Conservation (phyloP, 2,797 vertebrate genomes). For the Craterocephalus amniculus region DNA sequence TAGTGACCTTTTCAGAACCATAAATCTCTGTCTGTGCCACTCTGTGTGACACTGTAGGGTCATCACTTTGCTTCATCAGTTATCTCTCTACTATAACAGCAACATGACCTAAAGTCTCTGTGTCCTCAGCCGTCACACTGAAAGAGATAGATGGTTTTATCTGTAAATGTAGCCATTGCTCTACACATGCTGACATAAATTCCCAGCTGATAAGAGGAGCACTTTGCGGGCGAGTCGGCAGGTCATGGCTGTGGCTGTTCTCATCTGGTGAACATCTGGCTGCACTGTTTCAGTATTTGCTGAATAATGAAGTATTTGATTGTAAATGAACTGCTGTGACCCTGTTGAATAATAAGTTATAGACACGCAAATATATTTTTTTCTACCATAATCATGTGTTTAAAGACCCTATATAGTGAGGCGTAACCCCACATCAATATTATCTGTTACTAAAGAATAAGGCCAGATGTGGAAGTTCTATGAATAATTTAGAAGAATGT, state of each 20-base stretch:
- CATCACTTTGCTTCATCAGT: slow-evolving; percentile 70
- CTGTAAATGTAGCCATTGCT: slow-evolving; percentile 69
- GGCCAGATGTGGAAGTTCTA: not conserved
- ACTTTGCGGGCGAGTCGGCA: slow-evolving; percentile 54
- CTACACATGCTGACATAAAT: slow-evolving; percentile 75
- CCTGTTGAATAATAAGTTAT: not conserved
- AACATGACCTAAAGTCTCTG: slow-evolving; percentile 65
- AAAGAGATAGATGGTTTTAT: slow-evolving; percentile 75
- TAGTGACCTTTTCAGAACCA: slow-evolving; percentile 69
- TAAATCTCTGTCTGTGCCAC: slow-evolving; percentile 70
- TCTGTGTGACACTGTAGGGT: slow-evolving; percentile 60
- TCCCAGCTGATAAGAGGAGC: slow-evolving; percentile 70
- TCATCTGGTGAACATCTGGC: slow-evolving; percentile 17
- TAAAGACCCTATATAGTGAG: not conserved
- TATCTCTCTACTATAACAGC: slow-evolving; percentile 67
- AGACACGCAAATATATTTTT: not conserved
- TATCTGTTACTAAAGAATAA: slow-evolving; percentile 6
- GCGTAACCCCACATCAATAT: not conserved
- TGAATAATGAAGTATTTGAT: slow-evolving; percentile 19
- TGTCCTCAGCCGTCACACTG: slow-evolving; percentile 68
- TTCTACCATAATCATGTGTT: not conserved
- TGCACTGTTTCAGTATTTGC: slow-evolving; percentile 21
- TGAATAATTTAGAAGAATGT: not conserved
- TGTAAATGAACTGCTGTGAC: slow-evolving; percentile 17
- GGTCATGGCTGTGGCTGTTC: slow-evolving; percentile 34